Conservation (phyloP, 2,888 invertebrate species). For the Choristoneura rosaceana region DNA sequence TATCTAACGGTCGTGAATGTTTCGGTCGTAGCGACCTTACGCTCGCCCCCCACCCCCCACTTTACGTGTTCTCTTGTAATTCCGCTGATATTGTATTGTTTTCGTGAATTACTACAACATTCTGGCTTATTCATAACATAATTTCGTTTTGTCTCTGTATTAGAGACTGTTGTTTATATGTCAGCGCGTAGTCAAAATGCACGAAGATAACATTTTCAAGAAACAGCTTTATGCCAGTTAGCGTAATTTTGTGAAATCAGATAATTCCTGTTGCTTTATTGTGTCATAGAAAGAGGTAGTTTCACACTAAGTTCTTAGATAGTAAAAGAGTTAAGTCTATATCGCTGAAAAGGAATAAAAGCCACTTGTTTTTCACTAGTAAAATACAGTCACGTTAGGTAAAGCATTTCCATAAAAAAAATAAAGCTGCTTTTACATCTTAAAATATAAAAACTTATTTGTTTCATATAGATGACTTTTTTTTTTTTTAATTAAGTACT, state of each 20-base stretch:
- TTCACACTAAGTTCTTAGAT: too few species aligned
- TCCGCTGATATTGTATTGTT: conserved; percentile 44
- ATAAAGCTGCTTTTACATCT: too few species aligned
- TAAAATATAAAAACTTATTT: too few species aligned
- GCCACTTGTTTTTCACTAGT: too few species aligned
- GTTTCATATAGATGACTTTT: too few species aligned
- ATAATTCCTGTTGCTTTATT: conserved; percentile 4
- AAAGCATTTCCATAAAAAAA: too few species aligned
- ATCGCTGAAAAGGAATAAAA: too few species aligned
- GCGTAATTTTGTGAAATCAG: not conserved
- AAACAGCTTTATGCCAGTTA: conserved; percentile 17
- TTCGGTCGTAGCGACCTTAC: conserved; percentile 33
- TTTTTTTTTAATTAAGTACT: too few species aligned
- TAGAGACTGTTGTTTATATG: conserved; percentile 38
- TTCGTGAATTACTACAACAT: conserved; percentile 40
- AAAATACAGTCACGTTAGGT: too few species aligned
- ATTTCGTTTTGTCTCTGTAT: conserved; percentile 41
- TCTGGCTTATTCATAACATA: conserved; percentile 42
- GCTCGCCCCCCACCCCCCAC: conserved; percentile 22
- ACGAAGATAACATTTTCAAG: conserved; percentile 15
- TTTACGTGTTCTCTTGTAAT: conserved; percentile 39
- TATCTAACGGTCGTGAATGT: conserved; percentile 39
- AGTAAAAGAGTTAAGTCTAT: too few species aligned
- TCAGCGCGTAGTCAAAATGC: not conserved
- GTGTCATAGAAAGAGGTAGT: not conserved